A percentile compares a stretch with the other conserved stretches of the same genome.
Evolutionary conservation across 2,797 vertebrate species (phyloP).

Genomic region (Balearica regulorum): DNA sequence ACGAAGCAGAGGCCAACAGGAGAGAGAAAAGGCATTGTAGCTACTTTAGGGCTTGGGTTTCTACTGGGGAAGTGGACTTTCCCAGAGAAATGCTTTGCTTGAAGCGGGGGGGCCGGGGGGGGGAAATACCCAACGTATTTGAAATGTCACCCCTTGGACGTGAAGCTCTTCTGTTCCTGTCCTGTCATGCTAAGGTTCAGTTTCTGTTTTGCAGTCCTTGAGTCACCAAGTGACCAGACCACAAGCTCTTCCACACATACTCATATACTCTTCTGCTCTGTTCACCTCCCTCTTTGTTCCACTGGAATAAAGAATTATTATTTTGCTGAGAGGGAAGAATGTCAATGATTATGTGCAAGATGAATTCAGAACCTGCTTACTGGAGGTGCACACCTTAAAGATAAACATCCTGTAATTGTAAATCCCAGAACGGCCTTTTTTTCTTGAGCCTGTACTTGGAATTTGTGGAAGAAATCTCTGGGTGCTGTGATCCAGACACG

Average conservation of each 20-base stretch:
- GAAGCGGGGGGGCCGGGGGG: neutral
- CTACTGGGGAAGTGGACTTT: neutral
- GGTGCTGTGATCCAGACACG: neutral
- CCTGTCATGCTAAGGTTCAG: neutral
- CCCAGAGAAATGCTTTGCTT: neutral
- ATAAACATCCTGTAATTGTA: constrained; percentile 30
- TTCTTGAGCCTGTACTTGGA: neutral
- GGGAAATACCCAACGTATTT: neutral
- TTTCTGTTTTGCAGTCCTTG: neutral
- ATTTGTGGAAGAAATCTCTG: neutral
- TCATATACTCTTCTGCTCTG: neutral
- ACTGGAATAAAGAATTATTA: neutral
- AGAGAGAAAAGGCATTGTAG: neutral
- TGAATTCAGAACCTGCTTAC: constrained; percentile 6
- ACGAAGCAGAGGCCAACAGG: neutral
- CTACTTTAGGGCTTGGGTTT: neutral
- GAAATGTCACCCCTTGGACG: neutral
- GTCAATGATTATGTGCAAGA: neutral
- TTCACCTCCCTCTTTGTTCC: neutral
- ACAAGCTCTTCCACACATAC: neutral
- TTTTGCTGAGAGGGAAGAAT: neutral
- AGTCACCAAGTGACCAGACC: neutral
- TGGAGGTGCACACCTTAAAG: constrained; percentile 25
- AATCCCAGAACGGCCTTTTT: neutral
- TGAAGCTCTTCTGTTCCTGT: neutral